Base-by-base conservation (phyloP, 2,797 vertebrate species). In the Pangasius sanitwongsei region DNA sequence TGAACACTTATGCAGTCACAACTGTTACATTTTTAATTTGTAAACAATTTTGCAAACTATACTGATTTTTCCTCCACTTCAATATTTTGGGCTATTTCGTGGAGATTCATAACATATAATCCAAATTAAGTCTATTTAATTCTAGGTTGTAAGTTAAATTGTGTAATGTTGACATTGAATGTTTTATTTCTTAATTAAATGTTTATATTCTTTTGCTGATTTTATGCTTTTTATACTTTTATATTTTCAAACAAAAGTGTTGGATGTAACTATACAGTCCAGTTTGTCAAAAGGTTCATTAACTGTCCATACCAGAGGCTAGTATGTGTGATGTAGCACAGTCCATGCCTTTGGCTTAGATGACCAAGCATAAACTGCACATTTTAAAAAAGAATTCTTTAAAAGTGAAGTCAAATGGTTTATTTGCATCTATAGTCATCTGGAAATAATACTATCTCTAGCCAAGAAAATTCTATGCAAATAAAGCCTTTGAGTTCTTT, bases 361-460 rank as follows among this genome's bases (percentile, higher is more conserved):
- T 72, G 31, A 83, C 77, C 70, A 72, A 82, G 63, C 44, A 69
- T 63, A 82, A 84, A 82, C 86, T 65, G 75, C 48, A 78, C n/a
- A 28, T 13, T 69, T 65, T 48, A 82, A 72, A 88, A 82, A 25
- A 28, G 23, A 87, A 69, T 55, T 86, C 77, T 85, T 80, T 20
- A 65, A 86, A 90, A 83, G 44, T 90, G 16, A 87, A 89, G 57
- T 86, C 85, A 61, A 83, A 89, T 31, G 67, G 70, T 87, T 91
- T 37, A 90, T 94, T 92, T 90, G 74, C 85, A 92, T 88, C 89
- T 78, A 90, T 37, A 89, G 87, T 87, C 84, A 77, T 89, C 87
- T 93, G 87, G 92, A 91, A 89, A 83, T 87, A 89, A 92, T 89
- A 90, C 86, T 88, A 48, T 84, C 70, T 34, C 6, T 85, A 86